phyloP scores from a whole-genome alignment of 2,888 invertebrate genomes.

The Ectropis crepuscularia region DNA sequence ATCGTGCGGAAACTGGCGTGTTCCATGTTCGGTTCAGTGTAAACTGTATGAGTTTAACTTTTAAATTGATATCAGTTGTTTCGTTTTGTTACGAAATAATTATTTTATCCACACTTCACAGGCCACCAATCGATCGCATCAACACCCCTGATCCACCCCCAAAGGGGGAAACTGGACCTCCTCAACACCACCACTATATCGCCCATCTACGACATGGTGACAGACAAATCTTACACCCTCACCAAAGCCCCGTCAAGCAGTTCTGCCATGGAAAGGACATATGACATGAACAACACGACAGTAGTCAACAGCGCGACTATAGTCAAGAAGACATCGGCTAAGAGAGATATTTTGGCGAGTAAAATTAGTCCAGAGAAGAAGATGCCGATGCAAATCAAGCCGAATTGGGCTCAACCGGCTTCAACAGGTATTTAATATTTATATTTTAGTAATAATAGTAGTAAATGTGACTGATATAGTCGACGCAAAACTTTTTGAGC shows the following conservation, averaged over 20 bases:
- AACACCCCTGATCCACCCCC: conserved; percentile 66
- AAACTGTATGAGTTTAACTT: too few relatives aligned
- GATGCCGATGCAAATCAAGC: conserved; percentile 46
- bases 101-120: neutral
- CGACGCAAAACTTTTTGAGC: too few relatives aligned
- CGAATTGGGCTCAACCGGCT: conserved; percentile 51
- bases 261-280: conserved; percentile 55
- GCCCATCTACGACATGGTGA: conserved; percentile 72
- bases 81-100: too few relatives aligned
- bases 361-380: conserved; percentile 65
- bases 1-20: too few relatives aligned
- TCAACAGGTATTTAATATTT: conserved; percentile 57
- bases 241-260: conserved; percentile 50
- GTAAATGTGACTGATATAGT: too few relatives aligned
- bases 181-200: conserved; percentile 73
- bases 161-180: conserved; percentile 60
- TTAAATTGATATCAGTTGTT: too few relatives aligned
- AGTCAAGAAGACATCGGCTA: conserved; percentile 60
- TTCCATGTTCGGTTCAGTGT: too few relatives aligned
- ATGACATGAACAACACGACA: conserved; percentile 61
- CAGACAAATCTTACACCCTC: conserved; percentile 68
- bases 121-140: conserved; percentile 56
- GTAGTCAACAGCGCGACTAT: conserved; percentile 71
- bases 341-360: conserved; percentile 67
- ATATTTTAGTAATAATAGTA: neutral